phyloP scores from a whole-genome alignment of 2,113 vertebrate genomes.

The Craseonycteris thonglongyai region DNA sequence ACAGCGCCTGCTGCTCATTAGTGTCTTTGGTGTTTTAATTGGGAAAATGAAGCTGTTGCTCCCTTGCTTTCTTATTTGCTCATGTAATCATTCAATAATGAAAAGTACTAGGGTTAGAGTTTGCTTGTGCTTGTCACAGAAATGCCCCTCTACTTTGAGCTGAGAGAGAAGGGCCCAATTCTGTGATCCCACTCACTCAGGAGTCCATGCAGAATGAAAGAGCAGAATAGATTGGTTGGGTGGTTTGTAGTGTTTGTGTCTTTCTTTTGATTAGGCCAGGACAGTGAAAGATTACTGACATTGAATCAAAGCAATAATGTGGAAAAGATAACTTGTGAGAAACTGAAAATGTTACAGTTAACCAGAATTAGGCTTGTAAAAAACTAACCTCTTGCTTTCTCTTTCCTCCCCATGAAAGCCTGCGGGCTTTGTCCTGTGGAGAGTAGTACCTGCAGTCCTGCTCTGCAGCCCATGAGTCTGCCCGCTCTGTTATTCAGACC shows the following conservation, averaged over 20 bases:
- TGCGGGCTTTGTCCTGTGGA: no score
- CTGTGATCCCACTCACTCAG: accelerated
- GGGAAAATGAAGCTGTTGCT: background rate
- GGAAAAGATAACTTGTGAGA: background rate
- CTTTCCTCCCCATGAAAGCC: no score
- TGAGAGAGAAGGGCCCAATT: no score
- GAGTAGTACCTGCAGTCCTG: no score
- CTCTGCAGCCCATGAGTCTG: no score
- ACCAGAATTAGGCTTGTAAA: background rate
- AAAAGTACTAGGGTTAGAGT: no score
- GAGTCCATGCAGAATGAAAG: accelerated
- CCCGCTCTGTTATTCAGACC: background rate
- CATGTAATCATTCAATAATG: background rate
- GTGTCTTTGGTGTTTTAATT: background rate
- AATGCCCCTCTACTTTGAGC: accelerated
- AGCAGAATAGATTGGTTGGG: accelerated
- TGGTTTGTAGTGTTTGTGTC: background rate
- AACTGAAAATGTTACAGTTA: background rate
- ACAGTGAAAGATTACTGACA: background rate
- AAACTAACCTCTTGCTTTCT: accelerated
- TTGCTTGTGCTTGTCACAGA: background rate
- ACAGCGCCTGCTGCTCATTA: background rate
- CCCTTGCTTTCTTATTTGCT: background rate
- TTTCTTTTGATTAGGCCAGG: background rate
- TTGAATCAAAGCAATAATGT: no score